Conservation (phyloP, 2,797 vertebrate genomes). For the Enteromius afrohamiltoni region DNA sequence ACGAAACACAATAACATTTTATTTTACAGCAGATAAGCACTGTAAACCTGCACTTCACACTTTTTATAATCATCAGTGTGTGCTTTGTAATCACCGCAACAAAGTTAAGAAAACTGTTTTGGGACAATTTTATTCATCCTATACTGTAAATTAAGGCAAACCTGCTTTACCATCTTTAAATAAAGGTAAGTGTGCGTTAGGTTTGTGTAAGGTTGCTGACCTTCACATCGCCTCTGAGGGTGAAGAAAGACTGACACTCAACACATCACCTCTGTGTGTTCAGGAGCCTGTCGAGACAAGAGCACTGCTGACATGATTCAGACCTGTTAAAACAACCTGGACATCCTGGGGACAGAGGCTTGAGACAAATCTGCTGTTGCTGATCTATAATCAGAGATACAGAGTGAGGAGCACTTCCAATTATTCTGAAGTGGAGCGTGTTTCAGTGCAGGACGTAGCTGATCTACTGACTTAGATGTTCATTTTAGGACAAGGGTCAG, state of each 20-base stretch:
- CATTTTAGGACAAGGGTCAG: conserved; percentile 44
- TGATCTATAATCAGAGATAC: background rate
- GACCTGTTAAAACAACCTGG: conserved; percentile 7
- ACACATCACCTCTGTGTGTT: conserved; percentile 15
- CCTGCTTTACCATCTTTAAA: background rate
- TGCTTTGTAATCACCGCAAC: background rate
- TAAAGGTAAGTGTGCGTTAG: background rate
- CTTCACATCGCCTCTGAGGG: background rate
- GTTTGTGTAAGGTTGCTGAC: background rate
- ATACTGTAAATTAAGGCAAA: background rate
- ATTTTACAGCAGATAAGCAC: background rate
- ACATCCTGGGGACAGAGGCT: conserved; percentile 28
- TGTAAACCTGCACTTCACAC: background rate
- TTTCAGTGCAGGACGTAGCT: conserved; percentile 32
- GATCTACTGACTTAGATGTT: conserved; percentile 46
- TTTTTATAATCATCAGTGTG: background rate
- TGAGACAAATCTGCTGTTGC: background rate
- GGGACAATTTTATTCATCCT: background rate
- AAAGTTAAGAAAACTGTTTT: background rate
- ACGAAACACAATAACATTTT: background rate
- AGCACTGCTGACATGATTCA: conserved; percentile 10
- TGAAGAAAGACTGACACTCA: conserved; percentile 1
- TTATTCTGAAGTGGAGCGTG: background rate
- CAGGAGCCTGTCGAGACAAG: conserved; percentile 29
- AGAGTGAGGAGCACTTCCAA: background rate